Percentiles rank a stretch among this genome's conserved stretches.
Conservation (phyloP, 2,113 vertebrate genomes). For the Cisticola juncidis region DNA sequence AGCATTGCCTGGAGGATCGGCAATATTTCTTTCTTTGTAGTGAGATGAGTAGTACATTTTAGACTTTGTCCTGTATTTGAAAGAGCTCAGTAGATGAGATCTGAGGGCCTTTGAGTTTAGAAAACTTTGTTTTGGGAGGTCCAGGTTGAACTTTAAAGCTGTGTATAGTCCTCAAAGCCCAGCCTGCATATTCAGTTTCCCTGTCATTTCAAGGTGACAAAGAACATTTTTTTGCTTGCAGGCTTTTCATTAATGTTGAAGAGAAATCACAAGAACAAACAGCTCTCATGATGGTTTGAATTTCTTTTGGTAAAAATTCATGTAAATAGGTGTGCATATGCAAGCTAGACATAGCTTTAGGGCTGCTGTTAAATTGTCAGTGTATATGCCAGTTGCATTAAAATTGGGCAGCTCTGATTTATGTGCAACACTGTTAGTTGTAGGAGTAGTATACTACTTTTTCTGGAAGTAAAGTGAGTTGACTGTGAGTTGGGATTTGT, state of each 20-base stretch:
- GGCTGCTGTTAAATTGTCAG: neutral
- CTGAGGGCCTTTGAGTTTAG: neutral
- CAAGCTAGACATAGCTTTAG: constrained; percentile 8
- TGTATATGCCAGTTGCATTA: neutral
- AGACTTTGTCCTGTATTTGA: neutral
- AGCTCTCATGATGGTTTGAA: neutral
- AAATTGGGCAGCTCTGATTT: neutral
- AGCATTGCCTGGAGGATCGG: constrained; percentile 12
- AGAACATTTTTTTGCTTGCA: neutral
- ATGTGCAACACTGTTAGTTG: neutral
- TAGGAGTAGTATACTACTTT: neutral
- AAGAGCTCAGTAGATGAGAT: constrained; percentile 6
- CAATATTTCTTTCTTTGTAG: constrained; percentile 7
- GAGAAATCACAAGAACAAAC: neutral
- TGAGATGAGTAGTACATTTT: neutral
- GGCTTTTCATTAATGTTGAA: constrained; percentile 22
- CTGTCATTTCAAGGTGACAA: constrained; percentile 34
- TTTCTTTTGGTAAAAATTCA: neutral
- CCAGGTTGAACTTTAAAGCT: neutral
- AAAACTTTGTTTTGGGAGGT: constrained; percentile 23
- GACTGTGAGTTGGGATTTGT: neutral
- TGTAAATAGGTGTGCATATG: neutral
- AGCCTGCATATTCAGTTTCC: neutral
- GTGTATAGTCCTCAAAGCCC: neutral
- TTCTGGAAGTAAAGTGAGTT: neutral